A percentile compares a stretch with the other conserved stretches of the same genome.
Evolutionary conservation across 1,140 invertebrate species (phyloP).

Genomic region (Galendromus occidentalis): DNA sequence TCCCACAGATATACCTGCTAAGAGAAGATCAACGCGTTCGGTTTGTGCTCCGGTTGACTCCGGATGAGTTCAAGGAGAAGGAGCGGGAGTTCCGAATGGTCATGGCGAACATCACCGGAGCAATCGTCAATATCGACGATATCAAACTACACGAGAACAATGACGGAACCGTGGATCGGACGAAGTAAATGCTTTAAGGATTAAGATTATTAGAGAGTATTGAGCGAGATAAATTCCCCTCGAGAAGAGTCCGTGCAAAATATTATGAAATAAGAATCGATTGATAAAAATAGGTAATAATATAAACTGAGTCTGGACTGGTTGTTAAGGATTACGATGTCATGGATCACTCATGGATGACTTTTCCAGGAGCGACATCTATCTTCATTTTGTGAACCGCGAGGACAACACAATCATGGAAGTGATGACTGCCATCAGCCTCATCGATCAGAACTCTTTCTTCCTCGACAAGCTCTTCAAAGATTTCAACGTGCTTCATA

Average conservation of each 20-base stretch:
- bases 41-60: conserved; percentile 71
- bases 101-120: conserved; percentile 59
- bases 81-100: conserved; percentile 56
- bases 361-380: conserved; percentile 51
- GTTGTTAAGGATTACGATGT: no score
- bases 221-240: not conserved
- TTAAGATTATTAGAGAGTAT: not conserved
- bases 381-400: conserved; percentile 71
- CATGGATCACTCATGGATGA: not conserved
- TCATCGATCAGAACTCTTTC: conserved; percentile 78
- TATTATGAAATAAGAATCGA: no score
- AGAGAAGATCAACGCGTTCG: conserved; percentile 77
- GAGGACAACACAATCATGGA: conserved; percentile 75
- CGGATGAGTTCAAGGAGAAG: conserved; percentile 55
- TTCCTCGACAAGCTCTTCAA: conserved; percentile 69
- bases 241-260: no score
- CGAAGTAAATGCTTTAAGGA: conserved; percentile 37
- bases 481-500: conserved; percentile 34
- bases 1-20: conserved; percentile 53
- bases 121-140: conserved; percentile 80
- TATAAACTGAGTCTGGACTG: not conserved
- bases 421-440: conserved; percentile 30
- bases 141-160: conserved; percentile 76
- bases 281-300: no score
- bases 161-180: conserved; percentile 76